Base-by-base conservation (phyloP, 2,888 invertebrate genomes). In the Hirtodrosophila trivittata region DNA sequence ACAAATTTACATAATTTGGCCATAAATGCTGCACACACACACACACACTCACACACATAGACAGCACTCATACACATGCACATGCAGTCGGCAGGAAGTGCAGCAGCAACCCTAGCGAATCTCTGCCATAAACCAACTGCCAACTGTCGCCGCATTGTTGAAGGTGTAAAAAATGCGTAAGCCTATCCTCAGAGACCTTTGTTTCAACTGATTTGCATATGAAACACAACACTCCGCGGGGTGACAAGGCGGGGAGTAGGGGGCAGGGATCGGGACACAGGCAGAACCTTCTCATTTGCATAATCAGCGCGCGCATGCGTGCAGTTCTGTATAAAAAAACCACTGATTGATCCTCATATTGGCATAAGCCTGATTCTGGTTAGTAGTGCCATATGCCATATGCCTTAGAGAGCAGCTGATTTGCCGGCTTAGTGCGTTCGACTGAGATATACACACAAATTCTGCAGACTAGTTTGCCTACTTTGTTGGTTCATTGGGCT, bases 161-260 rank as follows among this genome's bases (percentile, higher is more conserved):
- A 82, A 87, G 87, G 87, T 87, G 87, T 87, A 84, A 86, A 80
- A 83, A 83, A 74, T 69, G 73, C 74, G 78, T 77, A 77, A 83
- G 80, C 75, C 80, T 73, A 80, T 86, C 67, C 77, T 75, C 39
- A 6, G 51, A 50, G 28, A 21, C 54, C 46, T 66, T 67, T 73
- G 46, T 63, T 38, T 45, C 37, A 41, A 49, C 66, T 66, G 63
- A 87, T 87, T 86, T 87, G 86, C 87, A 87, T 87, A 78, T 86
- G 85, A 87, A 87, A 77, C 66, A 66, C 58, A 81, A 64, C 62
- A 68, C 65, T 69, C 59, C 13, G 10, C 33, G 39, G 6, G 9
- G 6, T 45, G 9, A 26, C 12, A 13, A 18, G 7, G 21, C 9
- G 9, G n/a, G 30, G 14, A 7, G 1, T 0, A 16, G 0, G 9